phyloP scores from a whole-genome alignment of 2,113 vertebrate species.

The Carlito syrichta region DNA sequence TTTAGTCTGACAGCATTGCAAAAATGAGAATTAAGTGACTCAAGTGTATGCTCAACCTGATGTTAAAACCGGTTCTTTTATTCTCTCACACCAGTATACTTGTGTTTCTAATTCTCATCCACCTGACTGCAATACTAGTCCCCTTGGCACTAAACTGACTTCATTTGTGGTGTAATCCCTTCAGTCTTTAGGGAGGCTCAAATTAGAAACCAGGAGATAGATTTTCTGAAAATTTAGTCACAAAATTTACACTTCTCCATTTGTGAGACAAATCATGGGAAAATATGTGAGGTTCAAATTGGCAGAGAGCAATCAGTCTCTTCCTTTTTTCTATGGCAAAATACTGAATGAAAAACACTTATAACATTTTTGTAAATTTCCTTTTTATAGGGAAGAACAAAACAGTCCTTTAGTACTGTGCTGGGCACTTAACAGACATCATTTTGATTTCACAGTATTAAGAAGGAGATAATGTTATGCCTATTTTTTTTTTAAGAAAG shows the following conservation, averaged over 20 bases:
- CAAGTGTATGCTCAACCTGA: neutral
- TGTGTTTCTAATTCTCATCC: neutral
- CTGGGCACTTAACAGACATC: neutral
- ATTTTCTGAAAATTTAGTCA: constrained; percentile 35
- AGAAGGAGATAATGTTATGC: neutral
- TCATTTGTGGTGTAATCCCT: neutral
- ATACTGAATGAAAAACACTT: neutral
- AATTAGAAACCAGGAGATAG: constrained; percentile 45
- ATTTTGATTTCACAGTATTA: neutral
- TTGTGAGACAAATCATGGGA: constrained; percentile 39
- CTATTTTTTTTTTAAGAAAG: no score
- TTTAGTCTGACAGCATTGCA: neutral
- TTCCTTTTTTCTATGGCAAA: constrained; percentile 8
- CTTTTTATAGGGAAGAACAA: neutral
- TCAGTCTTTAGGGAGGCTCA: neutral
- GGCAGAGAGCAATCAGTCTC: neutral
- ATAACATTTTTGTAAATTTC: neutral
- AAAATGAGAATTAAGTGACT: neutral
- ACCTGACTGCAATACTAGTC: neutral
- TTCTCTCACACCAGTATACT: neutral
- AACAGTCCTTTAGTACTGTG: neutral
- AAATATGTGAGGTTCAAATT: constrained; percentile 29
- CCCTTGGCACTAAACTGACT: neutral
- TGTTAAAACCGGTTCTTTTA: neutral
- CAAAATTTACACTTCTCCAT: constrained; percentile 40